Evolutionary conservation across 2,888 invertebrate genomes (phyloP), one percentile per base, ranked within the genome.

Genomic region (Cyrtodaria siliqua): DNA sequence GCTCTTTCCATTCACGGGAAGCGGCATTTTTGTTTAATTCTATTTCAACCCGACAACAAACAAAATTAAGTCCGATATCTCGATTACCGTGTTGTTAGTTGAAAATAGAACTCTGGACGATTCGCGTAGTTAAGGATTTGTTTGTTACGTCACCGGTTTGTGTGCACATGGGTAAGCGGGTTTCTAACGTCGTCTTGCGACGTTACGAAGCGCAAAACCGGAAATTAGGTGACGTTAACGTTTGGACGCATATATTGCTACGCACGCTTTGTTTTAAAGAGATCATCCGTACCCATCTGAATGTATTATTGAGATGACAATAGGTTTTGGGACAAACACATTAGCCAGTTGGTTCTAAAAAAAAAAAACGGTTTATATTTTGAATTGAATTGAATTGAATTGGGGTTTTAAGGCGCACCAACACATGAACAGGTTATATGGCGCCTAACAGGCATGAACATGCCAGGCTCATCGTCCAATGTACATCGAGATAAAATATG

Each of bases 1-100:
- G 69, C 89, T 90, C 72, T 89, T 89, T 66, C 86, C 86, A 53
- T 82, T 80, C 55, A 73, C 69, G 50, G 82, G 79, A 47, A 85
- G 61, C 44, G 86, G 84, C 86, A 86, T 86, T 78, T 78, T 82
- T 59, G 14, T 56, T 38, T 56, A 38, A 20, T n/a, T 56, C 20
- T 2, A 20, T 20, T 20, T 38, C 53, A 27, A 53, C 26, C 16
- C 4, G 12, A 20, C 23, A n/a, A 52, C 23, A 24, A 20, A 52
- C 23, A 23, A 23, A 60, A 60, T 44, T 47, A 16, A 47, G 24
- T 27, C 60, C 29, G 60, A 42, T 16, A 24, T 12, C 8, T 24
- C 44, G 44, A 60, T 26, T 12, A n/a, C 24, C 44, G 47, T 24
- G 27, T 56, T 26, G 40, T 20, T 33, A 33, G 27, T 49, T 23